Conservation (phyloP, 1,140 invertebrate genomes). For the Pantala flavescens region DNA sequence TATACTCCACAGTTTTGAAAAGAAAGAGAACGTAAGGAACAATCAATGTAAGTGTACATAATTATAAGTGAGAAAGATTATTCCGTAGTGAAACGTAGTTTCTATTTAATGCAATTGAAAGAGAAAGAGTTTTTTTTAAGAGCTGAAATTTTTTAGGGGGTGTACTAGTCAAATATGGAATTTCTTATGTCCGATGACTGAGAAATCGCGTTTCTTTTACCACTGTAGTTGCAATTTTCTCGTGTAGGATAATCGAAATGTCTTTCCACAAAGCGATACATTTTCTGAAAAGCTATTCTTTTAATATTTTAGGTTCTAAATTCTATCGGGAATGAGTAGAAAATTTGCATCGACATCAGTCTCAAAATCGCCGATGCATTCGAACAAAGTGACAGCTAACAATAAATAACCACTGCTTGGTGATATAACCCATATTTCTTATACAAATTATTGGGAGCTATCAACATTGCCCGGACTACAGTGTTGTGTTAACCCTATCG, state of each 20-base stretch:
- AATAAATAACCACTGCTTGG: conserved; percentile 6
- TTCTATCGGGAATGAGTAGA: not conserved
- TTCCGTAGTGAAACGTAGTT: not conserved
- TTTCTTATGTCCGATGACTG: not conserved
- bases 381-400: conserved; percentile 5
- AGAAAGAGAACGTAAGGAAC: not conserved
- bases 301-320: not conserved
- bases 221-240: not conserved
- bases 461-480: conserved; percentile 7
- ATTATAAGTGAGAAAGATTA: not conserved
- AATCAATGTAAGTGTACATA: not conserved
- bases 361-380: not conserved
- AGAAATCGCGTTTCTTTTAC: not conserved
- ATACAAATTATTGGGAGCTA: not conserved
- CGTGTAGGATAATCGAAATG: not conserved
- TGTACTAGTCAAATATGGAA: not conserved
- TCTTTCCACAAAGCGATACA: not conserved
- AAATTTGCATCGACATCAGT: not conserved
- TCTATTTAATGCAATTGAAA: not conserved
- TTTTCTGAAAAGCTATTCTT: not conserved
- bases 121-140: not conserved
- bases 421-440: not conserved
- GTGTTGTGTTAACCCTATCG: not conserved
- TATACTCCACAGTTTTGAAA: not conserved
- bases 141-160: not conserved